Conservation (phyloP, 2,113 vertebrate species). For the Acrocephalus kingi region DNA sequence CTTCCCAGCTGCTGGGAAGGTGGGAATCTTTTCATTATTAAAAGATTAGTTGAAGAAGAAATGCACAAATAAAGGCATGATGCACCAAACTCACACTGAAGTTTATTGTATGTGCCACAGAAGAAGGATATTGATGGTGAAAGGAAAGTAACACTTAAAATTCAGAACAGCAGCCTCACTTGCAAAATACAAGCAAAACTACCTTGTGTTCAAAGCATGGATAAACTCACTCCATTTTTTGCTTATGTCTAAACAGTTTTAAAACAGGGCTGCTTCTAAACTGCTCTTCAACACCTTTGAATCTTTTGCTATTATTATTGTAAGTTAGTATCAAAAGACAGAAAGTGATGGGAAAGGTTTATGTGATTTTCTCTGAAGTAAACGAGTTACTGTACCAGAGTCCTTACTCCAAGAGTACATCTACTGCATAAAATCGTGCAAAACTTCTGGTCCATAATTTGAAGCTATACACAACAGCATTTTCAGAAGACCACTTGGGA, state of each 20-base stretch:
- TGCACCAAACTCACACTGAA: neutral
- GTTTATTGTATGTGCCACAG: neutral
- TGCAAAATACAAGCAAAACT: neutral
- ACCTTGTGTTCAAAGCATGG: neutral
- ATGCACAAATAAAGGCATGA: neutral
- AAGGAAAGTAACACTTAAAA: neutral
- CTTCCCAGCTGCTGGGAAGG: neutral
- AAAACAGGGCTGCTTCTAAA: neutral
- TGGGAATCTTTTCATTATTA: neutral
- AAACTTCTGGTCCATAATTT: conserved; percentile 21
- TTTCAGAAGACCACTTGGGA: neutral
- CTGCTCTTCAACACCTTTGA: neutral
- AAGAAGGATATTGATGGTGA: neutral
- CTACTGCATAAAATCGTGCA: neutral
- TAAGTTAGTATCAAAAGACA: neutral
- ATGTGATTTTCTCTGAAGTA: conserved; percentile 46
- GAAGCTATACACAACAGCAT: conserved; percentile 12
- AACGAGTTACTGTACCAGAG: neutral
- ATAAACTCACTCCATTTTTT: neutral
- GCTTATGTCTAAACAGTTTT: neutral
- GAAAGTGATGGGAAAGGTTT: neutral
- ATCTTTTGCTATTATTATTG: neutral
- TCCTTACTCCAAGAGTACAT: neutral
- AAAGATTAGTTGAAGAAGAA: neutral
- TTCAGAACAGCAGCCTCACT: neutral